Base-by-base conservation (phyloP, 2,797 vertebrate species). In the Etheostoma nigrum region DNA sequence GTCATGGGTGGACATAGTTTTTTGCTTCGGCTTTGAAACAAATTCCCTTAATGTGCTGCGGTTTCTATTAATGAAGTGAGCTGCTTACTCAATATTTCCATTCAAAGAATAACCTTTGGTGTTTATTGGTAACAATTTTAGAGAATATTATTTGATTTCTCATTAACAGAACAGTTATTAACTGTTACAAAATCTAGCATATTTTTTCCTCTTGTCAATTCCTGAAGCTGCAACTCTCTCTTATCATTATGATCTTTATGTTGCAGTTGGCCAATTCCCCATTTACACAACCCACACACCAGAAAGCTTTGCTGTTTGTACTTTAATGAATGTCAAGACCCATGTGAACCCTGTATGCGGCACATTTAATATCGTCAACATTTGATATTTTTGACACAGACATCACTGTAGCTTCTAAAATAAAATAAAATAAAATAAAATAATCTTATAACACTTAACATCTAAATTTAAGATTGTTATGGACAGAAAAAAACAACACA, bases 1-100 rank as follows among this genome's bases (percentile, higher is more conserved):
- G 86, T 91, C 90, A 65, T 59, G 82, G 89, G 88, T 83, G 76
- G 85, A 87, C 74, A 78, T 53, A 3, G 79, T 75, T 89, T 81
- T 86, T 73, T 87, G 83, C 76, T 78, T 59, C 45, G 23, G 66
- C 88, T 87, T 88, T 89, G 78, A 90, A 90, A 90, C 86, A 75
- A 83, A 85, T 88, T 67, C 55, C 73, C 77, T 90, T 75, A 69
- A 89, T 79, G 73, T 78, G 80, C 80, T 40, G 67, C 73, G 40
- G 60, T 60, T 91, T 21, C 61, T 74, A 59, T 79, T 80, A 82
- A 78, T 54, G 72, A 79, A 21, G 27, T 61, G 66, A 65, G 48
- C 1, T 6, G 49, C 74, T 77, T 81, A 11, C 10, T 40, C 3
- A 3, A 64, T 73, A 72, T 85, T 87, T 86, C 72, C 72, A 81